Percentiles rank a stretch among this genome's conserved stretches.
These are phyloP conservation scores for Petrolisthes manimaculis DNA, from an alignment of 2,888 invertebrate species.

Conservation along the genomic window DNA sequence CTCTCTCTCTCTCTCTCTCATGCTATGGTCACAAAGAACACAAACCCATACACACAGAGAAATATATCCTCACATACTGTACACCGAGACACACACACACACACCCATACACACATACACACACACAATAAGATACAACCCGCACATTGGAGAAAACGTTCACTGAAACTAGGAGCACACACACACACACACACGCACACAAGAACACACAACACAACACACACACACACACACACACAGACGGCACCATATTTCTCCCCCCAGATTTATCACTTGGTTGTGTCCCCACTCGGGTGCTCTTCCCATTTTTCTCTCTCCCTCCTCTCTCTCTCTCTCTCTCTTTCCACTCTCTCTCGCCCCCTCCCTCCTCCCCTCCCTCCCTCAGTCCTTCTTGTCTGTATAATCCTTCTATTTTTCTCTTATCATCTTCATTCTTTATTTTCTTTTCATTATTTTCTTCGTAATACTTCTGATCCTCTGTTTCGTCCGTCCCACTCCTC, in stretches of 20 bases:
- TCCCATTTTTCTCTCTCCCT: not conserved
- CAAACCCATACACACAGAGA: not conserved
- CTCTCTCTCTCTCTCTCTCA: no score
- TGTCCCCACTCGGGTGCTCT: not conserved
- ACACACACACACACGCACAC: not conserved
- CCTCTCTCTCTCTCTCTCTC: not conserved
- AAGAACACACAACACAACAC: no score
- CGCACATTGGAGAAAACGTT: no score
- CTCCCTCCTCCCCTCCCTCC: no score
- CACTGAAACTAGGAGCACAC: not conserved
- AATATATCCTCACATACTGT: not conserved
- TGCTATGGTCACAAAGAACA: not conserved
- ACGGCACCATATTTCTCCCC: not conserved
- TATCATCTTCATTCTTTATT: not conserved
- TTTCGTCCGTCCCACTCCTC: no score
- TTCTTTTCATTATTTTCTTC: no score
- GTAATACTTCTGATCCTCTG: no score
- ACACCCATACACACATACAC: no score
- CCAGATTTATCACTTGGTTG: not conserved
- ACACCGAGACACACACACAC: no score
- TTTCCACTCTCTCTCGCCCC: no score
- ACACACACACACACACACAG: not conserved
- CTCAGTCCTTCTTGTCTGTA: not conserved
- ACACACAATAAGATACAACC: not conserved
- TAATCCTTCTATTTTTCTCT: not conserved